Conservation (phyloP, 2,888 invertebrate genomes). For the Oscheius sp. region DNA sequence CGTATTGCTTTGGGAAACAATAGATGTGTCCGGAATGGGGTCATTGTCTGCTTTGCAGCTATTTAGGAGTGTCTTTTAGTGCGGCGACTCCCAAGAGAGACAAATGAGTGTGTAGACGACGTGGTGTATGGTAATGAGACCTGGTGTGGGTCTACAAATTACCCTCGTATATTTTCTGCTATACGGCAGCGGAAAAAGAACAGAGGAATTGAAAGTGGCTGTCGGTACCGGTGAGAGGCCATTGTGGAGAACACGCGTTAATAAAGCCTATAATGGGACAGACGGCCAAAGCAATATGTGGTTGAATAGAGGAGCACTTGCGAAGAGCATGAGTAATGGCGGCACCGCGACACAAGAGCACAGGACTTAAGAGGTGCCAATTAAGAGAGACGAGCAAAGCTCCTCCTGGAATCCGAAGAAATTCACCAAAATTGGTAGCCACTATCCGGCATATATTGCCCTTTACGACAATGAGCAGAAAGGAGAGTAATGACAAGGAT, state of each 20-base stretch:
- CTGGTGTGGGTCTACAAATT: background rate
- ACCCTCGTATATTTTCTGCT: background rate
- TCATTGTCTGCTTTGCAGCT: slow-evolving; percentile 1
- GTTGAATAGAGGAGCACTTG: slow-evolving; percentile 36
- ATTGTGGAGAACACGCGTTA: slow-evolving; percentile 1
- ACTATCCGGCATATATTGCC: slow-evolving; percentile 12
- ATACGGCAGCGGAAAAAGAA: background rate
- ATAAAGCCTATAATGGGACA: slow-evolving; percentile 35
- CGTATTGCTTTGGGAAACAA: background rate
- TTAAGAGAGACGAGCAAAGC: slow-evolving; percentile 14
- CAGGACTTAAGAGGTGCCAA: slow-evolving; percentile 32
- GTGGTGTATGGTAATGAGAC: slow-evolving; percentile 13
- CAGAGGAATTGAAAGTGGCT: slow-evolving; percentile 9
- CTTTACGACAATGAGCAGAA: background rate
- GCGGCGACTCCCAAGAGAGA: slow-evolving; percentile 11
- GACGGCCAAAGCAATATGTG: slow-evolving; percentile 27
- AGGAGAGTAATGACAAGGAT: slow-evolving; percentile 32
- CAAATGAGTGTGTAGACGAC: slow-evolving; percentile 2
- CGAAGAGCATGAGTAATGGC: slow-evolving; percentile 36
- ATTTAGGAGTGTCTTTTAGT: background rate
- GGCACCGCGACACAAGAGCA: slow-evolving; percentile 36
- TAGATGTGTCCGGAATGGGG: background rate
- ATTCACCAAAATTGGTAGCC: slow-evolving; percentile 10
- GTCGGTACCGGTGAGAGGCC: slow-evolving; percentile 3
- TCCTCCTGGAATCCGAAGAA: slow-evolving; percentile 27